Percentiles rank a stretch among this genome's conserved stretches.
Conservation (phyloP, 2,888 invertebrate species). For the Tachina grossa region DNA sequence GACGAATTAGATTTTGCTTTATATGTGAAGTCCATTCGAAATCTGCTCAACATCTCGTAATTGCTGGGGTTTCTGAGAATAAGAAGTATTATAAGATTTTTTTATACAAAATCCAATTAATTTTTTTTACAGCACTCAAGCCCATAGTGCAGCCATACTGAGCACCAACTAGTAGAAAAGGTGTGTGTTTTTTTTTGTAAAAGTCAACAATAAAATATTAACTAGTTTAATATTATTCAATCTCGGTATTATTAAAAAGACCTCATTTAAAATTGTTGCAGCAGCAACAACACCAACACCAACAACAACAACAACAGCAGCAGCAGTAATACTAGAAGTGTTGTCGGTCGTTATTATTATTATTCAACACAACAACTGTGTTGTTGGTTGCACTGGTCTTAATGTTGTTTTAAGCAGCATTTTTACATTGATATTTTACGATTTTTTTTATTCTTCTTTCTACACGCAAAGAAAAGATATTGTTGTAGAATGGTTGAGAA, state of each 20-base stretch:
- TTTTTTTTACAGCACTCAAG: background rate
- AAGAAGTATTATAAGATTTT: too few relatives aligned
- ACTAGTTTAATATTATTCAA: constrained; percentile 67
- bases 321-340: constrained; percentile 1
- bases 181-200: constrained; percentile 48
- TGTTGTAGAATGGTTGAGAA: too few relatives aligned
- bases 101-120: too few relatives aligned
- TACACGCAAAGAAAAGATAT: too few relatives aligned
- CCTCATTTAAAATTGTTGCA: constrained; percentile 42
- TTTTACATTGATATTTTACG: constrained; percentile 59
- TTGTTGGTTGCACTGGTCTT: constrained; percentile 23
- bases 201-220: constrained; percentile 43
- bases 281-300: background rate
- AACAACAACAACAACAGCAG: background rate
- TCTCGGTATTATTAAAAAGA: constrained; percentile 65
- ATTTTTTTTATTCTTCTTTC: constrained; percentile 36
- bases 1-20: too few relatives aligned
- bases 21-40: too few relatives aligned
- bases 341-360: constrained; percentile 46
- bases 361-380: constrained; percentile 40
- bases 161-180: constrained; percentile 44
- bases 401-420: constrained; percentile 35
- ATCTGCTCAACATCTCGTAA: too few relatives aligned
- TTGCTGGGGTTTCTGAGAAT: too few relatives aligned
- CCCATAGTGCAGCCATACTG: constrained; percentile 42